Evolutionary conservation across 2,113 vertebrate species (phyloP).

Genomic region (Paraplagusia blochii): DNA sequence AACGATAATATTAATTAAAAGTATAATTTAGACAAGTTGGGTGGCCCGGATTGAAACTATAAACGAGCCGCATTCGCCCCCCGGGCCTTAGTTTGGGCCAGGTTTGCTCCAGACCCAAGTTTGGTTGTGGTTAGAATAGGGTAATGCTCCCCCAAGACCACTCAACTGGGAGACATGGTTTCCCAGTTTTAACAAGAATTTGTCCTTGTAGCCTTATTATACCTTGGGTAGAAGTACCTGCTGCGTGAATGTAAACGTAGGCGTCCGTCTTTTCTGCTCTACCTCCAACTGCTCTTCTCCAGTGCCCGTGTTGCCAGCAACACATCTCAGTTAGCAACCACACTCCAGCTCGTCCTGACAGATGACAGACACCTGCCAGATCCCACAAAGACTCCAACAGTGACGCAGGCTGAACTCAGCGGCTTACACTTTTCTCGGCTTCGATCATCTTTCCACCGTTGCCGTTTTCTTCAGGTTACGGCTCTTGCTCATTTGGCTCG

Average conservation of each 20-base stretch:
- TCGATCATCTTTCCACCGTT: constrained; percentile 37
- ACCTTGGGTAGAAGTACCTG: too few relatives aligned
- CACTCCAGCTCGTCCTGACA: constrained; percentile 49
- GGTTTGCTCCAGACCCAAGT: too few relatives aligned
- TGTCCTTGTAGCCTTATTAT: too few relatives aligned
- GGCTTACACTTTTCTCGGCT: not conserved
- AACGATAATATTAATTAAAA: too few relatives aligned
- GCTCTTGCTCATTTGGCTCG: constrained; percentile 1
- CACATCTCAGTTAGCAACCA: constrained; percentile 28
- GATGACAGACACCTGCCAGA: constrained; percentile 65
- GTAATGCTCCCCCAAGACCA: too few relatives aligned
- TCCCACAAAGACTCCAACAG: constrained; percentile 50
- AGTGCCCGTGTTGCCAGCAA: constrained; percentile 15
- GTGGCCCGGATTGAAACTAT: too few relatives aligned
- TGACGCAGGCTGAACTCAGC: constrained; percentile 34
- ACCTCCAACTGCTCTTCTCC: not conserved
- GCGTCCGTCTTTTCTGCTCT: constrained; percentile 27
- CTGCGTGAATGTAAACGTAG: constrained; percentile 45
- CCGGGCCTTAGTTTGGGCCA: too few relatives aligned
- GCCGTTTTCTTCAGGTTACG: constrained; percentile 19
- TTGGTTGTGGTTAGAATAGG: too few relatives aligned
- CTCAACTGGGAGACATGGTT: too few relatives aligned
- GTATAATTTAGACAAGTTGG: too few relatives aligned
- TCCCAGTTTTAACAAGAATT: too few relatives aligned
- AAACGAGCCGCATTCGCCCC: too few relatives aligned